Conservation (phyloP, 2,113 vertebrate genomes). For the Rhadina sibilatrix region DNA sequence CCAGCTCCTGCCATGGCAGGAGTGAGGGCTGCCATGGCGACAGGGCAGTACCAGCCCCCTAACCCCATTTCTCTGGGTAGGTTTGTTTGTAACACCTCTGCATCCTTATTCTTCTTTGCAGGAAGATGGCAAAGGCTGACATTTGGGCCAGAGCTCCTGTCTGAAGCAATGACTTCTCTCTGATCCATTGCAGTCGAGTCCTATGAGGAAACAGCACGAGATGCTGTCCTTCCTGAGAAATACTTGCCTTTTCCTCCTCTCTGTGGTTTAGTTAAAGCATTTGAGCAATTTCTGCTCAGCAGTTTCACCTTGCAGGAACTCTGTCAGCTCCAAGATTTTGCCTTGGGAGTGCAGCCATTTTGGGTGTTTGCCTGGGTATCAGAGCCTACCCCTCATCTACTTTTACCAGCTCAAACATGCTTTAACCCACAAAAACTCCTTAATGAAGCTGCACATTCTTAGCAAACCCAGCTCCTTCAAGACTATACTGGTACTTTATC, state of each 20-base stretch:
- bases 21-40: rapidly evolving
- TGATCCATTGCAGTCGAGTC: neutral
- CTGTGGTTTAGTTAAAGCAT: conserved; percentile 23
- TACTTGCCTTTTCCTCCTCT: neutral
- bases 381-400: neutral
- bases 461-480: neutral
- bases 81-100: neutral
- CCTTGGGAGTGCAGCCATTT: neutral
- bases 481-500: neutral
- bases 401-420: conserved; percentile 33
- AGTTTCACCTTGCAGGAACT: neutral
- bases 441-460: neutral
- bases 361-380: neutral
- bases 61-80: neutral
- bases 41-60: neutral
- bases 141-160: neutral
- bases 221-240: neutral
- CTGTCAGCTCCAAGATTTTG: neutral
- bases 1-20: neutral
- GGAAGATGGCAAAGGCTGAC: neutral
- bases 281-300: neutral
- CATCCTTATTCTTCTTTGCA: neutral
- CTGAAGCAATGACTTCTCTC: neutral
- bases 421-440: conserved; percentile 6
- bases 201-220: neutral